Base-by-base conservation (phyloP, 2,888 invertebrate genomes). In the Rhynchonema sp. region DNA sequence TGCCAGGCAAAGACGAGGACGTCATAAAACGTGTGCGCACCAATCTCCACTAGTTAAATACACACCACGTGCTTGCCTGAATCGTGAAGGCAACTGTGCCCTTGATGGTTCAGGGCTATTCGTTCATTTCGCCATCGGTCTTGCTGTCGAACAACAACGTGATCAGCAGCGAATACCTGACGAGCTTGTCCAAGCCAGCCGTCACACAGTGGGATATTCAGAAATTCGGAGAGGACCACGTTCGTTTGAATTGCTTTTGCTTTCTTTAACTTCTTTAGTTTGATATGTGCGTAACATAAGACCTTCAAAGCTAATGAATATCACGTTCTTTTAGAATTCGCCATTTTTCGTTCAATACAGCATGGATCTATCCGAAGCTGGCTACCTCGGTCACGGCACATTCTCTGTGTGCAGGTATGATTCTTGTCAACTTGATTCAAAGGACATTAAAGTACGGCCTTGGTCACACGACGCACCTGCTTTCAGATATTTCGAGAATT, bases 61-160 rank as follows among this genome's bases (percentile, higher is more conserved):
- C n/a, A n/a, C n/a, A n/a, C n/a, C n/a, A n/a, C n/a, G n/a, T n/a
- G 46, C 22, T 46, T 46, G 22, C 46, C 46, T 46, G 22, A 13
- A 22, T 46, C n/a, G n/a, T n/a, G n/a, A n/a, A n/a, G 23, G 23
- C 23, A n/a, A n/a, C n/a, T 6, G 52, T 6, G 17, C n/a, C 52
- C 6, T 6, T 23, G 20, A 2, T 63, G 64, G 70, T 38, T 38
- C 61, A 83, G 84, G 87, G 90, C 30, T 96, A 94, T 73, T 92
- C 92, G 0, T 96, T 88, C 75, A 86, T 94, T 59, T 87, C 92
- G 0, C 94, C 94, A 0, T 87, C 88, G 63, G 83, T 90, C 64
- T 77, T 88, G 64, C 87, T 88, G 76, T 73, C 74, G 61, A 76
- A 74, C 61, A 76, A 77, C 66, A 86, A 86, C 72, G 80, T 81